phyloP scores from a whole-genome alignment of 2,888 invertebrate species.

The Andrena praecox region DNA sequence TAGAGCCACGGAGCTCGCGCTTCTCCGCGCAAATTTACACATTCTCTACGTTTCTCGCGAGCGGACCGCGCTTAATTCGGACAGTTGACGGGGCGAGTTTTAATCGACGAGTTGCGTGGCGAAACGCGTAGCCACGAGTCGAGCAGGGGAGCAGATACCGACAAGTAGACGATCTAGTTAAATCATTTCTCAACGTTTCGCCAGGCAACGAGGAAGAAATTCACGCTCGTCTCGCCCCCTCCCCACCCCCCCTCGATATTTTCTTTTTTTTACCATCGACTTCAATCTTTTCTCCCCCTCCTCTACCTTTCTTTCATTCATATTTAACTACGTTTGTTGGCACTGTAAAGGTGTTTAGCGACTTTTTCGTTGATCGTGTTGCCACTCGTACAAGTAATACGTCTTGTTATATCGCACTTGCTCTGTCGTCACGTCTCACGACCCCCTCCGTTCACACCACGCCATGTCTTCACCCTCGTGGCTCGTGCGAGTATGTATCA shows the following conservation, averaged over 20 bases:
- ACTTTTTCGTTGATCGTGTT: conserved; percentile 60
- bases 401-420: conserved; percentile 65
- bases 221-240: conserved; percentile 49
- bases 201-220: conserved; percentile 14
- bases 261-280: conserved; percentile 22
- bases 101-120: conserved; percentile 12
- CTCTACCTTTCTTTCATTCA: too few species aligned
- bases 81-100: background rate
- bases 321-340: conserved; percentile 30
- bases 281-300: conserved; percentile 3
- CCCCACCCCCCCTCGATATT: conserved; percentile 1
- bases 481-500: conserved; percentile 47
- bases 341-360: conserved; percentile 63
- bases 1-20: background rate
- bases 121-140: background rate
- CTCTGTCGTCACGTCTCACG: conserved; percentile 60
- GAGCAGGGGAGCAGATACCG: background rate
- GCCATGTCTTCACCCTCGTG: conserved; percentile 43
- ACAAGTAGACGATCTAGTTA: background rate
- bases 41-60: background rate
- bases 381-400: conserved; percentile 41
- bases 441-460: conserved; percentile 43
- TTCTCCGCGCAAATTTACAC: background rate
- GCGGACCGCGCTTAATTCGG: background rate
- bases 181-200: conserved; percentile 2